Evolutionary conservation across 2,797 vertebrate genomes (phyloP).

Genomic region (Emydoidea blandingii): DNA sequence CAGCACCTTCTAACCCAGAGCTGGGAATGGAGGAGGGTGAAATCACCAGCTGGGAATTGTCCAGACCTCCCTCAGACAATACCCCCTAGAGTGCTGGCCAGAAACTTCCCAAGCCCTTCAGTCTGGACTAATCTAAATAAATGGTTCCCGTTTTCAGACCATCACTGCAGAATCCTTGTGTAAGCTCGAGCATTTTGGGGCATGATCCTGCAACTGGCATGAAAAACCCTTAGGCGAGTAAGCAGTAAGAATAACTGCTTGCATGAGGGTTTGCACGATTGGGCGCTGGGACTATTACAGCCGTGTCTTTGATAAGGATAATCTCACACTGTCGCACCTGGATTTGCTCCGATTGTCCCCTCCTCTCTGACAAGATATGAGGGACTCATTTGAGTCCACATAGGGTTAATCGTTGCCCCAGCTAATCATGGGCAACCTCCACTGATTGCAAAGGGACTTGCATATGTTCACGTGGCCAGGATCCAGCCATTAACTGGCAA

Average conservation of each 20-base stretch:
- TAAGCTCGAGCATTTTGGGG: neutral
- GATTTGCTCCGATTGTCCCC: neutral
- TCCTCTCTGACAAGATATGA: neutral
- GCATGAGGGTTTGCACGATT: neutral
- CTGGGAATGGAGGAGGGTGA: neutral
- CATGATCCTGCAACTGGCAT: neutral
- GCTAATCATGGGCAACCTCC: neutral
- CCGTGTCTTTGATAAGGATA: neutral
- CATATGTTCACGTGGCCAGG: accelerated
- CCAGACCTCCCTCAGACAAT: neutral
- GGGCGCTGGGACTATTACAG: neutral
- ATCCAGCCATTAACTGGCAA: neutral
- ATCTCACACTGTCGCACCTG: neutral
- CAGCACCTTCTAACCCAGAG: neutral
- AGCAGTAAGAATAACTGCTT: neutral
- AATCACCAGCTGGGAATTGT: neutral
- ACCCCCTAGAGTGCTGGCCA: neutral
- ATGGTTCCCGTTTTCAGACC: neutral
- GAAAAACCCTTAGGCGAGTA: neutral
- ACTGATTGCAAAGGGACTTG: neutral
- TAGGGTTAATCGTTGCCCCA: neutral
- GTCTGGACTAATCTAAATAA: neutral
- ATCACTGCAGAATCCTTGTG: neutral
- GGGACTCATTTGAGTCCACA: accelerated
- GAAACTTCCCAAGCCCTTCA: neutral